Conservation (phyloP, 92 coral and sea anemone species). For the Epizoanthus illoricatus region DNA sequence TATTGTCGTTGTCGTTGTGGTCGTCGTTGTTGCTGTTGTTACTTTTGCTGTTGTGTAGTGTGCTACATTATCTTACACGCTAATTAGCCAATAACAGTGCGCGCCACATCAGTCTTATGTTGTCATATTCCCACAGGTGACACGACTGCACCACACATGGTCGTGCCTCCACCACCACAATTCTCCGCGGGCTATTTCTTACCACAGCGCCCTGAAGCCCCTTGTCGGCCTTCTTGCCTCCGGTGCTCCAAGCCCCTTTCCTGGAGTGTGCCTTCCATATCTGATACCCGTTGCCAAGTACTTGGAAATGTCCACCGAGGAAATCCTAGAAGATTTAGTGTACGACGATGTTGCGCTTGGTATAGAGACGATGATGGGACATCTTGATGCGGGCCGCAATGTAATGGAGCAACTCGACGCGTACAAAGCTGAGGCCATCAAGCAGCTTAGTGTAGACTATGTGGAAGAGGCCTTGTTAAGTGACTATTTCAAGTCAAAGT, state of each 20-base stretch:
- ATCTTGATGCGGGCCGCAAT: constrained; percentile 78
- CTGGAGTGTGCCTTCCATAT: constrained; percentile 96
- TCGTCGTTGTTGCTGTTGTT: not conserved
- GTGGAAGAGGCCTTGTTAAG: constrained; percentile 44
- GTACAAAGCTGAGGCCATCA: constrained; percentile 57
- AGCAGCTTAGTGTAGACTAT: constrained; percentile 23
- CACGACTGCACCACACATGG: constrained; percentile 94
- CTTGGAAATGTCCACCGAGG: constrained; percentile 80
- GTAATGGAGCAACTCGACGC: constrained; percentile 69
- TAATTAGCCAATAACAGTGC: too few species aligned
- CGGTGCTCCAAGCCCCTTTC: constrained; percentile 97
- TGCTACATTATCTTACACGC: too few species aligned
- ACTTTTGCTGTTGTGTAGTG: not conserved
- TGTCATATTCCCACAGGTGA: constrained; percentile 59
- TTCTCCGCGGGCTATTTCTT: constrained; percentile 82
- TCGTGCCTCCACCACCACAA: constrained; percentile 88
- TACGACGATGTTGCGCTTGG: constrained; percentile 72
- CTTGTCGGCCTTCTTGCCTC: constrained; percentile 84
- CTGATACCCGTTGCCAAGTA: constrained; percentile 80
- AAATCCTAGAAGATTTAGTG: constrained; percentile 65
- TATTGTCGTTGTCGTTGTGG: constrained; percentile 10
- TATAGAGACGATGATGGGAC: constrained; percentile 67
- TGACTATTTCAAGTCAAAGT: constrained; percentile 63
- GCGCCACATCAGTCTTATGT: too few species aligned
- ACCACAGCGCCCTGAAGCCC: constrained; percentile 95